Evolutionary conservation across 1,140 invertebrate genomes (phyloP).

Genomic region (Sweltsa coloradensis): DNA sequence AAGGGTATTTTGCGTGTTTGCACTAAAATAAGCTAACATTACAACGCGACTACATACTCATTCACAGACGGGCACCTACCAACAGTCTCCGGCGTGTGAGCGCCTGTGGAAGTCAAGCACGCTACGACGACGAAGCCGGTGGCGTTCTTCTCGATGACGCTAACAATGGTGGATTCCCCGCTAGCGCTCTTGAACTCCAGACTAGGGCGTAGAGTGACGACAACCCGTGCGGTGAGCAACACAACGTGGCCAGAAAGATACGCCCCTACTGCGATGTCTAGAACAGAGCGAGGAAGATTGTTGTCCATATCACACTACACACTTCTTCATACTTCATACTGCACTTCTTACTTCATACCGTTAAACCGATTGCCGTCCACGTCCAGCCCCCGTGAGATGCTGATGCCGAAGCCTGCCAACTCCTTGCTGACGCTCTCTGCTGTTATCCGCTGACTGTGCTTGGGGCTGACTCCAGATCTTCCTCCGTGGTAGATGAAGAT

Average conservation of each 20-base stretch:
- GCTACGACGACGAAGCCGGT: constrained; percentile 24
- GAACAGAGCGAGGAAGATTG: too few species aligned
- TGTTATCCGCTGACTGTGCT: constrained; percentile 31
- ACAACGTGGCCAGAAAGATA: constrained; percentile 40
- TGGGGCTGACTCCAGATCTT: constrained; percentile 33
- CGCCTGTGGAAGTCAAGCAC: constrained; percentile 22
- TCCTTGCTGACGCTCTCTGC: constrained; percentile 25
- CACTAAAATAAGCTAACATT: too few species aligned
- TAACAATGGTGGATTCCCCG: constrained; percentile 22
- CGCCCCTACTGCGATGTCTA: constrained; percentile 36
- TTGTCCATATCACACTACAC: too few species aligned
- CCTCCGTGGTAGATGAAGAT: constrained; percentile 52
- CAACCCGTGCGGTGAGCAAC: constrained; percentile 40
- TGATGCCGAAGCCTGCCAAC: constrained; percentile 42
- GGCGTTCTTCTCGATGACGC: constrained; percentile 31
- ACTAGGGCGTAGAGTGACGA: constrained; percentile 29
- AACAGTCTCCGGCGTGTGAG: constrained; percentile 17
- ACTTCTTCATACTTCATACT: too few species aligned
- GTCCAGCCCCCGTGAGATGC: constrained; percentile 47
- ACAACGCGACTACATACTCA: too few species aligned
- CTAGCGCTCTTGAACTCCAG: too few species aligned
- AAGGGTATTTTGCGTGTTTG: too few species aligned
- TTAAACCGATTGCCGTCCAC: constrained; percentile 46
- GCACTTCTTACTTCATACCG: too few species aligned
- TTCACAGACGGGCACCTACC: too few species aligned